Evolutionary conservation across 2,113 vertebrate genomes (phyloP), one percentile per base, ranked within the genome.

Genomic region (Amblyopsis rosae): DNA sequence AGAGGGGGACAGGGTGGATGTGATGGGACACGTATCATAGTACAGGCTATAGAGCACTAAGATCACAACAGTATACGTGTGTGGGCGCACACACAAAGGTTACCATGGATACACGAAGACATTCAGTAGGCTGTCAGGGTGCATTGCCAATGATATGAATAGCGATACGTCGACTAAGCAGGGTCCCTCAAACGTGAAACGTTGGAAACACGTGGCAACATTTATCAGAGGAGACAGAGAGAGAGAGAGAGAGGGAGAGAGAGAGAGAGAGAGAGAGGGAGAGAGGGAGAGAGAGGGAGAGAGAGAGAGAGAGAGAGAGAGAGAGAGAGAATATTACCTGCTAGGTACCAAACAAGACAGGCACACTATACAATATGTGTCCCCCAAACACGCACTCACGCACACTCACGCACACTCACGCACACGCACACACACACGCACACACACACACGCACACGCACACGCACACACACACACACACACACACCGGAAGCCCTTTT

Each of bases 1-100:
- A 59, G 74, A 72, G 48, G 61, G 80, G 80, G 66, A 71, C 46
- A 85, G 58, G 73, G 81, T 17, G 11, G 81, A 87, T 84, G 83
- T 78, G 80, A 80, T 84, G 65, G 73, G 65, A 46, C 71, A 53
- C 12, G 11, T 8, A n/a, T 7, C 9, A 6, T 16, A 0, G 17
- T 12, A 17, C 45, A 41, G 1, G 16, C 33, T 26, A 17, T 1
- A 73, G 68, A 58, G 46, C 56, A 16, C 41, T 11, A 55, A 50
- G 19, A 75, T 73, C 72, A 63, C 45, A 59, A 45, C 55, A 73
- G 32, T 15, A 41, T 33, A 1, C 13, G 2, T 41, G 63, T 19
- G 26, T 13, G 49, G 48, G 62, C 47, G 57, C 1, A n/a, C 48
- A 73, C 6, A 49, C 32, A 60, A 3, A 26, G 2, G 2, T 26